Evolutionary conservation across 2,797 vertebrate species (phyloP).

Genomic region (Champsocephalus esox): DNA sequence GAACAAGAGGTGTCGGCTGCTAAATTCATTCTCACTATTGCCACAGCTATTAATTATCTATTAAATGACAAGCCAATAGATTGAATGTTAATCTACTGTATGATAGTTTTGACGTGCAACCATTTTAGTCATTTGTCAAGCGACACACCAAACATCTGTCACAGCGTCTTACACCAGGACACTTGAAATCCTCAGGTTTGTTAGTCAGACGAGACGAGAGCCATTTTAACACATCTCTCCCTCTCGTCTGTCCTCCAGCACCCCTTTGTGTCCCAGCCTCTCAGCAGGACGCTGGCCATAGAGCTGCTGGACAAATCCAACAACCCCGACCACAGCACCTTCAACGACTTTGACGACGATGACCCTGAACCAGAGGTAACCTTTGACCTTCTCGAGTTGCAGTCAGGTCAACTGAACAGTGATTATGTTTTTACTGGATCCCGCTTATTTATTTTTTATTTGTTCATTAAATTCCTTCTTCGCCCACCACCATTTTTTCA

Average conservation of each 20-base stretch:
- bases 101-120: not conserved
- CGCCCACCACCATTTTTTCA: slow-evolving; percentile 3
- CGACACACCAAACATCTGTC: not conserved
- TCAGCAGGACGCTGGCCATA: slow-evolving; percentile 96
- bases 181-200: not conserved
- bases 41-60: not conserved
- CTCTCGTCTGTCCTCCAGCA: slow-evolving; percentile 83
- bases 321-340: slow-evolving; percentile 97
- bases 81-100: not conserved
- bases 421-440: not conserved
- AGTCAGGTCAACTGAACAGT: not conserved
- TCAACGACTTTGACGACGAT: slow-evolving; percentile 94
- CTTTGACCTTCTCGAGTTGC: slow-evolving; percentile 34
- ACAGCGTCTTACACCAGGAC: no score
- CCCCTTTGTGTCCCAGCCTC: slow-evolving; percentile 95
- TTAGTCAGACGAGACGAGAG: not conserved
- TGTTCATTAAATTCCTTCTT: not conserved
- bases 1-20: not conserved
- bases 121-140: not conserved
- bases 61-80: not conserved
- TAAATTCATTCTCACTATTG: not conserved
- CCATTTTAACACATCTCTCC: not conserved
- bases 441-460: slow-evolving; percentile 20
- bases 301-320: slow-evolving; percentile 96
- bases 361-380: slow-evolving; percentile 92